Evolutionary conservation across 2,113 vertebrate genomes (phyloP).

Genomic region (Crypturellus undulatus): DNA sequence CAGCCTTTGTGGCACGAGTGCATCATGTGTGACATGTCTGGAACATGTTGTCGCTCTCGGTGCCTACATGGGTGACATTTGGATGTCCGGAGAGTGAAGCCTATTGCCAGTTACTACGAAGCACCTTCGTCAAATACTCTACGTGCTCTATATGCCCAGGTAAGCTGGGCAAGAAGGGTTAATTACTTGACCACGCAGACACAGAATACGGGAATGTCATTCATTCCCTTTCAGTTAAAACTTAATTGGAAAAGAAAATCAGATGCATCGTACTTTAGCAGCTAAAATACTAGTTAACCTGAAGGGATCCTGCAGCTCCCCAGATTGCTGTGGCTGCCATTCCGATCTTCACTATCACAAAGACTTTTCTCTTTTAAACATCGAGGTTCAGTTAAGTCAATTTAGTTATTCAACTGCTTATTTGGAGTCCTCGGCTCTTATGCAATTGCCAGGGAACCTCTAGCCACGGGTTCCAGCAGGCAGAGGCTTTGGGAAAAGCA

Average conservation of each 20-base stretch:
- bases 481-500: constrained; percentile 7
- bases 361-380: not conserved
- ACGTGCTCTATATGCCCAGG: fast-evolving
- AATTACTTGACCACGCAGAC: not conserved
- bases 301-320: not conserved
- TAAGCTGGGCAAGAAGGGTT: not conserved
- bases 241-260: not conserved
- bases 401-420: not conserved
- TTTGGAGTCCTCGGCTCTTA: not conserved
- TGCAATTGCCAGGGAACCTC: not conserved
- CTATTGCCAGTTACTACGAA: constrained; percentile 28
- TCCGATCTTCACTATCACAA: not conserved
- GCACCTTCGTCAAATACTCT: not conserved
- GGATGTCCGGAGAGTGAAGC: not conserved
- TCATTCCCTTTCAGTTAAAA: not conserved
- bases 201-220: not conserved
- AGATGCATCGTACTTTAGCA: not conserved
- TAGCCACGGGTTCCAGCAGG: not conserved
- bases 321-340: not conserved
- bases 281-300: not conserved
- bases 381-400: not conserved
- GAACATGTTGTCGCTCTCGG: constrained; percentile 11
- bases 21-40: not conserved
- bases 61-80: not conserved
- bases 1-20: not conserved